Percentiles rank a stretch among this genome's conserved stretches.
Conservation (phyloP, 1,140 invertebrate genomes). For the Drosophila bifasciata region DNA sequence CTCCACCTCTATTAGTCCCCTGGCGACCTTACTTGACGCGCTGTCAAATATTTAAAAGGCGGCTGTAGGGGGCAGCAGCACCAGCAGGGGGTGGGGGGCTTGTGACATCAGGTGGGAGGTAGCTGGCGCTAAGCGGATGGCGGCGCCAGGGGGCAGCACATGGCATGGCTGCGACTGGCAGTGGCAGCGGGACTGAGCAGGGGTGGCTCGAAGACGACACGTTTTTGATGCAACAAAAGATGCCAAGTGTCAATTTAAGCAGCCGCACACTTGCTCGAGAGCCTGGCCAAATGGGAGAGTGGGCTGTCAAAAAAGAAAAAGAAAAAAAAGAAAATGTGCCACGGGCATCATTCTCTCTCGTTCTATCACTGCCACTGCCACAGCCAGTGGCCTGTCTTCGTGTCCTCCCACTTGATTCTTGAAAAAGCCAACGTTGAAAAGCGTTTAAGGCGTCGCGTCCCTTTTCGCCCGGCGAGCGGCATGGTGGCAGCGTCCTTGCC, state of each 20-base stretch:
- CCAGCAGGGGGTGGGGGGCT: slow-evolving; percentile 20
- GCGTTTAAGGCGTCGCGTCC: slow-evolving; percentile 72
- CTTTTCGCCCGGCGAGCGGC: background rate
- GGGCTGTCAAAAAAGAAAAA: slow-evolving; percentile 10
- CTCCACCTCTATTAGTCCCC: background rate
- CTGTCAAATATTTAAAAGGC: slow-evolving; percentile 53
- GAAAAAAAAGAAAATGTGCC: slow-evolving; percentile 41
- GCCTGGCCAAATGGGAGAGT: background rate
- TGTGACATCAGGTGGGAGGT: too few relatives aligned
- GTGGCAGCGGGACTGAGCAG: background rate
- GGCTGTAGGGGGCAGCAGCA: slow-evolving; percentile 29
- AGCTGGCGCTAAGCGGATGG: too few relatives aligned
- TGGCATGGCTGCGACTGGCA: slow-evolving; percentile 1
- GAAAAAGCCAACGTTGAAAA: slow-evolving; percentile 81
- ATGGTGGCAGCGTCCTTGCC: slow-evolving; percentile 66
- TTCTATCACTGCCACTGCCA: slow-evolving; percentile 13
- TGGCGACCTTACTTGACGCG: slow-evolving; percentile 12
- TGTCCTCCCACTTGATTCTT: slow-evolving; percentile 69
- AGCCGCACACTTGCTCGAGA: slow-evolving; percentile 65
- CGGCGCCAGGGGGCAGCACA: background rate
- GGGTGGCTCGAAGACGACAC: slow-evolving; percentile 58
- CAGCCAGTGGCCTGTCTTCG: background rate
- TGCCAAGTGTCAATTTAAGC: slow-evolving; percentile 81
- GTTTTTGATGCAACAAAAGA: slow-evolving; percentile 81
- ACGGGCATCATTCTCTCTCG: slow-evolving; percentile 40